Evolutionary conservation across 2,113 vertebrate genomes (phyloP).

Genomic region (Polypterus senegalus): DNA sequence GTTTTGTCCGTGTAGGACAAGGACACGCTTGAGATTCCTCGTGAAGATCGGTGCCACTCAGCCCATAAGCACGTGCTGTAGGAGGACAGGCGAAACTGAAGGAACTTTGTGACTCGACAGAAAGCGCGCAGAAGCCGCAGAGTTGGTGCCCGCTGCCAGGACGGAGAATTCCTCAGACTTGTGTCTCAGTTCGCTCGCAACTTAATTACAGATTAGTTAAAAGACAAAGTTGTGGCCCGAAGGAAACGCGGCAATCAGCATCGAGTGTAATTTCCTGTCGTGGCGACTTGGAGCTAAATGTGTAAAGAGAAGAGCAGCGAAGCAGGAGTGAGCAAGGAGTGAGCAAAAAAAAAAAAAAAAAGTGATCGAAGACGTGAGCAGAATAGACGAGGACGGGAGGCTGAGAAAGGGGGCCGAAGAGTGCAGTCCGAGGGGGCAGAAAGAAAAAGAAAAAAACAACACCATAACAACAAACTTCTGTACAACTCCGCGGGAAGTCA

Average conservation of each 20-base stretch:
- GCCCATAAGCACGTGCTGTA: too few relatives aligned
- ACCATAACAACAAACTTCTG: too few relatives aligned
- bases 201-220: slow-evolving; percentile 50
- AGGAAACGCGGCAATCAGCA: slow-evolving; percentile 53
- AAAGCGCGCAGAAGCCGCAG: too few relatives aligned
- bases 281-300: slow-evolving; percentile 30
- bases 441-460: slow-evolving; percentile 1
- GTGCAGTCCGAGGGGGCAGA: slow-evolving; percentile 16
- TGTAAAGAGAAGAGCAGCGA: slow-evolving; percentile 10
- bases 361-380: slow-evolving; percentile 3
- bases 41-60: too few relatives aligned
- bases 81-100: too few relatives aligned
- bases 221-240: slow-evolving; percentile 40
- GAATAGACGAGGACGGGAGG: slow-evolving; percentile 1
- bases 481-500: too few relatives aligned
- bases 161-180: too few relatives aligned
- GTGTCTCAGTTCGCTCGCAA: neutral
- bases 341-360: slow-evolving; percentile 9
- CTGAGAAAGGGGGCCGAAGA: slow-evolving; percentile 20
- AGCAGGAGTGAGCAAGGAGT: slow-evolving; percentile 9
- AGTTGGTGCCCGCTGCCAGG: too few relatives aligned
- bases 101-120: too few relatives aligned
- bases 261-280: slow-evolving; percentile 55
- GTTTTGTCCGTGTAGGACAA: too few relatives aligned
- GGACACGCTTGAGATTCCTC: too few relatives aligned